Base-by-base conservation (phyloP, 2,888 invertebrate genomes). In the Hermaeophaga mercurialis region DNA sequence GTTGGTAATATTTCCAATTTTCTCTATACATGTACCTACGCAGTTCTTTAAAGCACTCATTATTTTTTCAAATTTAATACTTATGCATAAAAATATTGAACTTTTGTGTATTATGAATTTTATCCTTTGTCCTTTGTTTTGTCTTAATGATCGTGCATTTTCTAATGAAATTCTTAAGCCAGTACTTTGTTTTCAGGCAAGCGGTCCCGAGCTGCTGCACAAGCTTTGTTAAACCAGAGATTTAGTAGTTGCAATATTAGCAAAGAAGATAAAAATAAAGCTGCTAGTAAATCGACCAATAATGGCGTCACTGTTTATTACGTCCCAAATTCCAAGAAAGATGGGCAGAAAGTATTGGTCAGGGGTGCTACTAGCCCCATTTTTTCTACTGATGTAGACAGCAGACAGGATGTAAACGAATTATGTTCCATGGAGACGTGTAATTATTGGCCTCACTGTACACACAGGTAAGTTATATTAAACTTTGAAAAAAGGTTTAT, bases 401-500 rank as follows among this genome's bases (percentile, higher is more conserved):
- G 57, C 22, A 54, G 56, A 22, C 9, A 31, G 11, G 58, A 56
- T 9, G 7, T 26, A 6, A 62, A 77, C 55, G 65, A 73, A 7
- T 76, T 79, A 26, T 84, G 82, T 70, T 82, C 78, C 66, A 79
- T 80, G 45, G 81, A 79, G 58, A 80, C 81, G 8, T 85, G 85
- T 68, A 83, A 84, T 65, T 85, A 84, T 74, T 86, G 85, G 86
- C 85, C 86, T 11, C 81, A 82, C 54, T 82, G 82, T 65, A 78
- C 80, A 0, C 82, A 81, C 60, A 73, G 81, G 14, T 55, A 80
- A 81, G n/a, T n/a, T n/a, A n/a, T n/a, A n/a, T n/a, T n/a, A n/a
- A n/a, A n/a, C n/a, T n/a, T n/a, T n/a, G n/a, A n/a, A n/a, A n/a
- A n/a, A n/a, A n/a, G n/a, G n/a, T n/a, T n/a, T n/a, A n/a, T n/a